Conservation (phyloP, 2,113 vertebrate genomes). For the Phylloscopus trochiloides region DNA sequence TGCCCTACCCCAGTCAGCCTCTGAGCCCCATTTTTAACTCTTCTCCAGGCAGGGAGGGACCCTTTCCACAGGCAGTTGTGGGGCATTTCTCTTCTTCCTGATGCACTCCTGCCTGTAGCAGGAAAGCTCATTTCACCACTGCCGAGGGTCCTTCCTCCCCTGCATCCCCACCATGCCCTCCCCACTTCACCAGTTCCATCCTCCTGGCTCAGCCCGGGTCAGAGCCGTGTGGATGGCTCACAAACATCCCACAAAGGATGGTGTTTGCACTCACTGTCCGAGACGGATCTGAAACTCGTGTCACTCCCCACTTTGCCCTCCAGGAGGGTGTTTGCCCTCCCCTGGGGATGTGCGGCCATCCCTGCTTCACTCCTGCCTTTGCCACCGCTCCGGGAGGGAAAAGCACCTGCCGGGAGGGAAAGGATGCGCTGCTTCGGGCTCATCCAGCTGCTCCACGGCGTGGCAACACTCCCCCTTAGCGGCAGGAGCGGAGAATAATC, state of each 20-base stretch:
- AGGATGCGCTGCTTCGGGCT: neutral
- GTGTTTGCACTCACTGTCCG: accelerated
- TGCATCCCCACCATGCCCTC: accelerated
- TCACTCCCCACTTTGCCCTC: accelerated
- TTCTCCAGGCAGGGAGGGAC: neutral
- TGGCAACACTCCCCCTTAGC: slow-evolving; percentile 37
- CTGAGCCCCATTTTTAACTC: neutral
- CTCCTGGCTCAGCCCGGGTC: accelerated
- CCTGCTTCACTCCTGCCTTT: neutral
- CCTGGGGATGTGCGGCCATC: accelerated
- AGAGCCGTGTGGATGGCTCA: neutral
- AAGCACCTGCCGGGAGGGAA: accelerated
- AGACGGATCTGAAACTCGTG: accelerated
- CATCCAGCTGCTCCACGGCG: neutral
- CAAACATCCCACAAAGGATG: neutral
- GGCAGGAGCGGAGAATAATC: neutral
- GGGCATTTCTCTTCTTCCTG: neutral
- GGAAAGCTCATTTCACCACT: neutral
- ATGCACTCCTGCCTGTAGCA: accelerated
- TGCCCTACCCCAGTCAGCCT: neutral
- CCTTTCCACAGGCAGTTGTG: neutral
- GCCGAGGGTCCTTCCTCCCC: neutral
- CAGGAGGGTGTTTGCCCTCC: neutral
- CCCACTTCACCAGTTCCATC: neutral
- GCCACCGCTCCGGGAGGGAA: accelerated